A percentile compares a stretch with the other conserved stretches of the same genome.
phyloP scores from a whole-genome alignment of 2,888 invertebrate genomes.

The Notodonta ziczac region DNA sequence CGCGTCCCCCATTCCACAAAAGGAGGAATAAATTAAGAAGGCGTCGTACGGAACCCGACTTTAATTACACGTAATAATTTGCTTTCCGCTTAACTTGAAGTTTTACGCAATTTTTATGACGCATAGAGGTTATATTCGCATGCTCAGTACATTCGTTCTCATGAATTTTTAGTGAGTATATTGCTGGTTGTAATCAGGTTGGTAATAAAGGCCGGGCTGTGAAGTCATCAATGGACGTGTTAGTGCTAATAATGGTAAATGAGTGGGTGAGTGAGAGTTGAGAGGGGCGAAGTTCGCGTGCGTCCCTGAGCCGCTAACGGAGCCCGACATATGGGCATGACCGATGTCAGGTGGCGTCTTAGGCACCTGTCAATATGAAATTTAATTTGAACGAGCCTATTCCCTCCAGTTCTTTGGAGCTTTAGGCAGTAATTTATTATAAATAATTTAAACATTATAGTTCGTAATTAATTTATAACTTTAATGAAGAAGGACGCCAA shows the following conservation, averaged over 20 bases:
- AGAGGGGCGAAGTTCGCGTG: conserved; percentile 62
- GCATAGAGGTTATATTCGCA: conserved; percentile 26
- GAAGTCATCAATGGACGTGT: conserved; percentile 16
- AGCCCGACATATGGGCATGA: conserved; percentile 74
- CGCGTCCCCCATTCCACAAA: conserved; percentile 48
- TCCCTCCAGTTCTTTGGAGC: conserved; percentile 14
- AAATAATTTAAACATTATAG: too few species aligned
- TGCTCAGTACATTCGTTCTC: neutral
- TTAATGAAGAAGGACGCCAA: too few species aligned
- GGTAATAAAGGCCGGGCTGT: neutral
- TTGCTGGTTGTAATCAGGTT: conserved; percentile 13
- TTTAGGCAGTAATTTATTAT: too few species aligned
- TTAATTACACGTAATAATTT: conserved; percentile 64
- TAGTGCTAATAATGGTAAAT: conserved; percentile 2
- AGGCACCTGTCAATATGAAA: conserved; percentile 70
- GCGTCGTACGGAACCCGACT: conserved; percentile 60
- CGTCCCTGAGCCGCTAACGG: conserved; percentile 38
- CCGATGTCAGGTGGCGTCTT: conserved; percentile 75
- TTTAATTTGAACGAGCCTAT: conserved; percentile 40
- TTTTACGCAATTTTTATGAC: conserved; percentile 28
- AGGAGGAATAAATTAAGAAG: conserved; percentile 62
- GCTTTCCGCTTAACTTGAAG: conserved; percentile 46
- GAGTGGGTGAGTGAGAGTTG: conserved; percentile 10
- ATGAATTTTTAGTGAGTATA: conserved; percentile 8
- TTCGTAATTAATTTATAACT: too few species aligned